phyloP scores from a whole-genome alignment of 2,113 vertebrate genomes.

The Sprattus sprattus region DNA sequence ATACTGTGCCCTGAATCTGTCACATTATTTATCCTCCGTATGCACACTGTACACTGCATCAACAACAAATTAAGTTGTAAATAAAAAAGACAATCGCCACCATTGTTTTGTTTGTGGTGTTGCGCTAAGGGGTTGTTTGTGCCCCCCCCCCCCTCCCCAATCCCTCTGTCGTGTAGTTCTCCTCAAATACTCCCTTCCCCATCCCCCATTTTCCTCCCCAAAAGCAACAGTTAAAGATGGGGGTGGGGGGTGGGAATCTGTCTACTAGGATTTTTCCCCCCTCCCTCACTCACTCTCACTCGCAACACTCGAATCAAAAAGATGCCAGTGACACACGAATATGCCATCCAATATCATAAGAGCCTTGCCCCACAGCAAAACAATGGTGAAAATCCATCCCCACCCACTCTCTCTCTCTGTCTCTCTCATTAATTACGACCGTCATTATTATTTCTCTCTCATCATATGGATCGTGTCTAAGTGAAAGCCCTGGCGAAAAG shows the following conservation, averaged over 20 bases:
- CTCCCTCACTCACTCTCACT: not conserved
- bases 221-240: slow-evolving; percentile 30
- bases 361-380: not conserved
- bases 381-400: not conserved
- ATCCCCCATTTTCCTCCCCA: not conserved
- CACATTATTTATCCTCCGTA: slow-evolving; percentile 90
- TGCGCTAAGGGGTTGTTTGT: slow-evolving; percentile 69
- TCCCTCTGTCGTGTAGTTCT: slow-evolving; percentile 26
- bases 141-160: slow-evolving; percentile 23
- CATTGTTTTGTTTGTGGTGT: slow-evolving; percentile 89
- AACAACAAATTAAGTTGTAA: slow-evolving; percentile 95
- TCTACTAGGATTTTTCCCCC: not conserved
- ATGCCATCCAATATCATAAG: slow-evolving; percentile 19
- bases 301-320: not conserved
- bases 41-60: slow-evolving; percentile 90
- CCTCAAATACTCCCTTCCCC: slow-evolving; percentile 4
- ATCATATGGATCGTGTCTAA: slow-evolving; percentile 18
- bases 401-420: not conserved
- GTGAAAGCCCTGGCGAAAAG: slow-evolving; percentile 56
- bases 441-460: not conserved
- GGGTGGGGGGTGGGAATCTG: slow-evolving; percentile 11
- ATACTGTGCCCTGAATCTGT: slow-evolving; percentile 98
- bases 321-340: not conserved
- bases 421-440: slow-evolving; percentile 6
- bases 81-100: slow-evolving; percentile 91